Evolutionary conservation across 2,797 vertebrate species (phyloP), one percentile per base, ranked within the genome.

Genomic region (Sciurus vulgaris): DNA sequence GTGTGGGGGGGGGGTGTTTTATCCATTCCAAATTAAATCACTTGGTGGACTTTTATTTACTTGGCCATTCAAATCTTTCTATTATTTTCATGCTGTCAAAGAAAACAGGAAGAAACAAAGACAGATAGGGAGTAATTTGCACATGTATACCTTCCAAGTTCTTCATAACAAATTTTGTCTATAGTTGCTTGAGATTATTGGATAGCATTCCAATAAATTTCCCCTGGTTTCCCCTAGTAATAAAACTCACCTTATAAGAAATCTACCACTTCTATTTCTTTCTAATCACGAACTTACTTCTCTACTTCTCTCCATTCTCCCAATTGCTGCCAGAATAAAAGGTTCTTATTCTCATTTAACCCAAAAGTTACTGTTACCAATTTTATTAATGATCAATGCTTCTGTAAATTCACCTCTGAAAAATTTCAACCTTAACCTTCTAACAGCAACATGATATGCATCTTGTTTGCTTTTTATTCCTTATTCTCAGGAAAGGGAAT

Each of bases 21-120:
- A 89, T 67, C 17, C 1, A 67, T 8, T 86, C 38, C 63, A 92
- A 69, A 93, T 76, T 86, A 96, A 96, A 84, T 69, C 41, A 38
- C 28, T 76, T 54, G 18, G 3, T 61, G 86, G 24, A 30, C 17
- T 84, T 93, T 93, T 72, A 88, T 78, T 86, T 89, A 89, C 30
- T 24, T 78, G 7, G 28, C 11, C n/a, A 92, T 73, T 93, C 88
- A 84, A 85, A 93, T 18, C 3, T 85, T 41, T 93, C 49, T 93
- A 69, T 96, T 93, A 70, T 72, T 86, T 91, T 44, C n/a, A 69
- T 65, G 22, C n/a, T 84, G 10, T 90, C 47, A 86, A 26, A 91
- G 28, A 96, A 94, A 56, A 83, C 10, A 89, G 59, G 72, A 47
- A 41, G 10, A 67, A 96, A 79, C 5, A 91, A 85, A 93, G 26